Evolutionary conservation across 2,888 invertebrate genomes (phyloP).

Genomic region (Idaea dimidiata): DNA sequence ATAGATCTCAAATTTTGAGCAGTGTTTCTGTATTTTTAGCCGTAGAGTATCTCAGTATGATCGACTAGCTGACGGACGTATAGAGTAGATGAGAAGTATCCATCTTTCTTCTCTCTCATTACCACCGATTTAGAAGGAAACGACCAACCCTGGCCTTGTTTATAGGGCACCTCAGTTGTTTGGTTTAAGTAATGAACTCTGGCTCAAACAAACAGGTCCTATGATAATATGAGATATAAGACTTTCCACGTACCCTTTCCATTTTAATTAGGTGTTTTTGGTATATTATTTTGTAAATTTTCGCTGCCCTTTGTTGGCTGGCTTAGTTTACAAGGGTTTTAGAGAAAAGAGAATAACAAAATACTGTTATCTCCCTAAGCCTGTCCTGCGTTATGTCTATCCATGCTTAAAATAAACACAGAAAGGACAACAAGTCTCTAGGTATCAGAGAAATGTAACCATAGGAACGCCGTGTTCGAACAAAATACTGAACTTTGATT

Average conservation of each 20-base stretch:
- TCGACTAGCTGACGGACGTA: background rate
- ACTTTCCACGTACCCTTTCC: background rate
- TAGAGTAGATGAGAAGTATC: conserved; percentile 9
- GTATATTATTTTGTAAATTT: conserved; percentile 1
- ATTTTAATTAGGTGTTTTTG: background rate
- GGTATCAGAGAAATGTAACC: no score
- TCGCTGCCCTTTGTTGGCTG: background rate
- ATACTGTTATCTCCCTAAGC: background rate
- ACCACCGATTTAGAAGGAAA: conserved; percentile 44
- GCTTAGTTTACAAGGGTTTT: conserved; percentile 1
- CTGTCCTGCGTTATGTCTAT: background rate
- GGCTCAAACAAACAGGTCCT: conserved; percentile 9
- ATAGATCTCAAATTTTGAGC: no score
- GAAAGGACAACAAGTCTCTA: no score
- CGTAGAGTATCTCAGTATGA: background rate
- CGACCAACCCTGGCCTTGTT: conserved; percentile 42
- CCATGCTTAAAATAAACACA: no score
- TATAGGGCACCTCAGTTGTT: conserved; percentile 40
- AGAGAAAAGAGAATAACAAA: background rate
- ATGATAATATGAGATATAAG: conserved; percentile 4
- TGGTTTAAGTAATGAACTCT: conserved; percentile 43
- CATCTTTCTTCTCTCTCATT: conserved; percentile 43
- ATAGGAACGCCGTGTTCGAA: no score
- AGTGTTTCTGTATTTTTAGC: background rate
- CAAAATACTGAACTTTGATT: no score